A percentile compares a stretch with the other conserved stretches of the same genome.
Evolutionary conservation across 2,888 invertebrate genomes (phyloP).

Genomic region (Tetheella fluctuosa): DNA sequence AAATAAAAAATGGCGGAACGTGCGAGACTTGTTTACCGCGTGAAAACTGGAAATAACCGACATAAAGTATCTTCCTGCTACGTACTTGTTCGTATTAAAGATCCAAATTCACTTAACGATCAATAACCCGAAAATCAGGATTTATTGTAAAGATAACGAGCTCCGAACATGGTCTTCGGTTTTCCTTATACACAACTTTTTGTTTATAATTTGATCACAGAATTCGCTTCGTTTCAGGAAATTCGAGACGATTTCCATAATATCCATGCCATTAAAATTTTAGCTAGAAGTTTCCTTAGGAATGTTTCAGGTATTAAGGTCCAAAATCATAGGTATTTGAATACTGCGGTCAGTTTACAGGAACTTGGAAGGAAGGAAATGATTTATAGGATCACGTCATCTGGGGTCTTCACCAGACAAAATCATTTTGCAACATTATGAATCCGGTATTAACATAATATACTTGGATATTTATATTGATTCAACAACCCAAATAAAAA

Average conservation of each 20-base stretch:
- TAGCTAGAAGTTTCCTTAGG: too few species aligned
- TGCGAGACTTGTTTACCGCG: slow-evolving; percentile 38
- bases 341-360: not conserved
- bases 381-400: not conserved
- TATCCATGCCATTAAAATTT: not conserved
- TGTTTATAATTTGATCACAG: not conserved
- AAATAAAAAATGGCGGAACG: slow-evolving; percentile 59
- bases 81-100: not conserved
- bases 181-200: not conserved
- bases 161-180: not conserved
- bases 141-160: not conserved
- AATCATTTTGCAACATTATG: not conserved
- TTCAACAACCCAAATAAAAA: not conserved
- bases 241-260: not conserved
- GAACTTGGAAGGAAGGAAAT: not conserved
- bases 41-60: slow-evolving; percentile 34
- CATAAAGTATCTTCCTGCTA: slow-evolving; percentile 22
- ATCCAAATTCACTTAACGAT: not conserved
- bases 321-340: not conserved
- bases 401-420: not conserved
- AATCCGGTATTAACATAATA: not conserved
- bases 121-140: not conserved
- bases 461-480: not conserved
- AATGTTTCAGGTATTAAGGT: not conserved
- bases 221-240: not conserved